A percentile compares a stretch with the other conserved stretches of the same genome.
phyloP scores from a whole-genome alignment of 2,797 vertebrate genomes.

The Galaxias olidus region DNA sequence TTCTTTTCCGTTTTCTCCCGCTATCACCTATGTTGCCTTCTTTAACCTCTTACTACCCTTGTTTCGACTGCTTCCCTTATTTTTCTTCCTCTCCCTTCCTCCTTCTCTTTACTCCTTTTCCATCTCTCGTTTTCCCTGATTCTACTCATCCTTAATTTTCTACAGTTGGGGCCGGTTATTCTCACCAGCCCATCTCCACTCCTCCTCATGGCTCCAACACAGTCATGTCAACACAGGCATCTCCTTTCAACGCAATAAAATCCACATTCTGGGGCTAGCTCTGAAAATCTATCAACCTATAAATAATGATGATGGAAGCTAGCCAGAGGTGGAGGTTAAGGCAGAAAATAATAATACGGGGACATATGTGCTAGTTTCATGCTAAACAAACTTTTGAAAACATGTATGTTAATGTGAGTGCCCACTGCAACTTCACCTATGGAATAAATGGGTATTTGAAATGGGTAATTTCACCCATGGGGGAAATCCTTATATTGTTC shows the following conservation, averaged over 20 bases:
- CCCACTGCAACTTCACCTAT: no score
- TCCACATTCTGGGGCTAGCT: conserved; percentile 56
- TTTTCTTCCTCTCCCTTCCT: background rate
- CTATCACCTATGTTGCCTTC: conserved; percentile 14
- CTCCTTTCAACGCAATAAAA: conserved; percentile 60
- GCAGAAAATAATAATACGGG: background rate
- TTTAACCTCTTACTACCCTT: background rate
- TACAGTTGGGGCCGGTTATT: no score
- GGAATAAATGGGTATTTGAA: no score
- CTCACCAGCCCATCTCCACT: background rate
- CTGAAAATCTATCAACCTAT: conserved; percentile 49
- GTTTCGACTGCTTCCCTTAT: background rate
- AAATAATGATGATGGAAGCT: conserved; percentile 18
- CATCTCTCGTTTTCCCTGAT: background rate
- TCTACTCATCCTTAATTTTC: no score
- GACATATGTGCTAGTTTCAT: background rate
- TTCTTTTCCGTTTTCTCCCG: conserved; percentile 10
- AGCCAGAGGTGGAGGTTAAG: conserved; percentile 9
- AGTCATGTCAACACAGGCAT: conserved; percentile 19
- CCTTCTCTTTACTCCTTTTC: background rate
- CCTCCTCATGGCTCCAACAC: conserved; percentile 7
- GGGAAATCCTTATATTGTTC: no score
- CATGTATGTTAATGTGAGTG: no score
- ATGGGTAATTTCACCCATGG: no score
- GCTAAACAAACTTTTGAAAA: background rate